Conservation (phyloP, 23 tunicate genomes). For the Ascidia mentula region DNA sequence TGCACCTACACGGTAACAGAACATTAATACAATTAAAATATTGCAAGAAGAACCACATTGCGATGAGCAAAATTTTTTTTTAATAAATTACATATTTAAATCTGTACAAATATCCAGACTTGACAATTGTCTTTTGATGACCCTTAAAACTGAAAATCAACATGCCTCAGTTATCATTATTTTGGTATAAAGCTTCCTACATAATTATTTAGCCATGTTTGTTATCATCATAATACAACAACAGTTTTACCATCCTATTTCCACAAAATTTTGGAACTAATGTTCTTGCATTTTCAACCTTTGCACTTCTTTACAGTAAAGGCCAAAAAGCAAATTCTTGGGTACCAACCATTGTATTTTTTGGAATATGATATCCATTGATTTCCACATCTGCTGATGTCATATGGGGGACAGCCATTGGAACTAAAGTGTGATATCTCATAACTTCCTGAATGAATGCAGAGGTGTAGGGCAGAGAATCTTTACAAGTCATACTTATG, state of each 20-base stretch:
- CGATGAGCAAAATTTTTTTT: neutral
- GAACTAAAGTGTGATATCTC: neutral
- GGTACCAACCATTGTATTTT: neutral
- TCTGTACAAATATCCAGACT: no score
- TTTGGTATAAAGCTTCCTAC: no score
- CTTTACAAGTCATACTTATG: neutral
- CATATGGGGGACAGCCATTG: neutral
- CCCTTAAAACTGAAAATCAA: no score
- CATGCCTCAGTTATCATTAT: no score
- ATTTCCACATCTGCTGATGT: neutral
- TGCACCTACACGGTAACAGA: neutral
- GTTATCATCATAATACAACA: no score
- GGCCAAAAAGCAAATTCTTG: no score
- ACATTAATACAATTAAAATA: neutral
- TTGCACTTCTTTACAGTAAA: no score
- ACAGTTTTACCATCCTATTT: neutral
- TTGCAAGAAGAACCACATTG: neutral
- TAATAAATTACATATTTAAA: neutral
- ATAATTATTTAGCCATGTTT: no score
- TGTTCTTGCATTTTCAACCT: no score
- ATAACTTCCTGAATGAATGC: conserved; percentile 2
- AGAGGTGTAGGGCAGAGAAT: conserved; percentile 6
- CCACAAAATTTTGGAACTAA: no score
- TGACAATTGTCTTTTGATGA: no score
- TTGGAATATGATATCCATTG: conserved; percentile 5